Evolutionary conservation across 2,888 invertebrate species (phyloP).

Genomic region (Chymomyza amoena): DNA sequence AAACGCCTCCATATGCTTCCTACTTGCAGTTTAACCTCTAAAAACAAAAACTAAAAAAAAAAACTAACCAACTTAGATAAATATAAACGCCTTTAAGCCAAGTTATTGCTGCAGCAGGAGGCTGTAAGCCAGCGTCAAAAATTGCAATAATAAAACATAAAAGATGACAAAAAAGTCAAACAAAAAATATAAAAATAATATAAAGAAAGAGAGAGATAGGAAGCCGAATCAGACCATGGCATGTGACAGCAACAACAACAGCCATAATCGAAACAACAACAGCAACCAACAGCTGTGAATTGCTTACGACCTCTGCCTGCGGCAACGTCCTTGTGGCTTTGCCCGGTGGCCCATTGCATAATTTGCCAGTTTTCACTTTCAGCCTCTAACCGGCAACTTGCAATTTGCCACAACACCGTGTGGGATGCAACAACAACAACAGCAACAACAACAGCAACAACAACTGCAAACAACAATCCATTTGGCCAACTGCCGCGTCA

Average conservation of each 20-base stretch:
- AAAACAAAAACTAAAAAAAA: slow-evolving; percentile 39
- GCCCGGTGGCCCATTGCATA: slow-evolving; percentile 52
- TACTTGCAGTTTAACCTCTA: slow-evolving; percentile 68
- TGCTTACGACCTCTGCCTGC: slow-evolving; percentile 24
- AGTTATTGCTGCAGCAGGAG: slow-evolving; percentile 25
- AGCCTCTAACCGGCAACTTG: slow-evolving; percentile 55
- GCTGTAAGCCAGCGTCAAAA: slow-evolving; percentile 40
- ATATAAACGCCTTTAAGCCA: slow-evolving; percentile 56
- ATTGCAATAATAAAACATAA: slow-evolving; percentile 44
- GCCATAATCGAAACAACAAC: neutral
- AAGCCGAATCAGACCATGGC: slow-evolving; percentile 63
- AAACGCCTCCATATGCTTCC: slow-evolving; percentile 64
- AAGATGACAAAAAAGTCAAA: slow-evolving; percentile 3
- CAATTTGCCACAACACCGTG: slow-evolving; percentile 63
- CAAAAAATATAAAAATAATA: slow-evolving; percentile 9
- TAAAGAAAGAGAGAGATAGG: neutral
- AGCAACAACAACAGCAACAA: neutral
- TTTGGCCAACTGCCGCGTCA: slow-evolving; percentile 34
- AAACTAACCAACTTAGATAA: slow-evolving; percentile 21
- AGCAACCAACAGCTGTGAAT: neutral
- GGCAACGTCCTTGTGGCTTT: slow-evolving; percentile 68
- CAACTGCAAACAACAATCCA: slow-evolving; percentile 30
- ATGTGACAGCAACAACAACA: slow-evolving; percentile 53
- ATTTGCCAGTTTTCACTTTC: slow-evolving; percentile 71
- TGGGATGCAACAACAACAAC: neutral